A percentile compares a stretch with the other conserved stretches of the same genome.
Conservation (phyloP, 2,113 vertebrate species). For the Ochotona princeps region DNA sequence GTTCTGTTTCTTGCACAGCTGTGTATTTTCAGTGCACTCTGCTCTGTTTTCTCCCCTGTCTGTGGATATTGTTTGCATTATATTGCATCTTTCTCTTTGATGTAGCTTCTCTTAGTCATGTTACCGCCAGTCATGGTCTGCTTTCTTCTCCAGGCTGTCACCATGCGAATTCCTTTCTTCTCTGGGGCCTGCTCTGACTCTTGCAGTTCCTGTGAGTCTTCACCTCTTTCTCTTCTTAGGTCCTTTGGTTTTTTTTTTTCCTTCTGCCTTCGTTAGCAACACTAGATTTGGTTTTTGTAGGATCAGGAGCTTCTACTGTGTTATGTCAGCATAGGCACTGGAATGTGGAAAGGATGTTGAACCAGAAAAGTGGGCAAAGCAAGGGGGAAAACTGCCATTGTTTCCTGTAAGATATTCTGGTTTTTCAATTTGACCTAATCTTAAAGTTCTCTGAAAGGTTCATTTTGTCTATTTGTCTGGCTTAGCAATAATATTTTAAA, state of each 20-base stretch:
- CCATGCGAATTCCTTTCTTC: neutral
- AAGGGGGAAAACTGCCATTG: neutral
- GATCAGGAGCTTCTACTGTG: neutral
- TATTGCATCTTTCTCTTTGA: neutral
- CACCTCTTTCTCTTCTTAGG: neutral
- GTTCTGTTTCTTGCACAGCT: neutral
- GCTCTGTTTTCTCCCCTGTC: neutral
- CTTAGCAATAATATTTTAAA: neutral
- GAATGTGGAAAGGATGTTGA: neutral
- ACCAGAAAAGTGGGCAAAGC: neutral
- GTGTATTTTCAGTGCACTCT: neutral
- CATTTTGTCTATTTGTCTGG: neutral
- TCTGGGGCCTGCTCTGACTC: accelerated
- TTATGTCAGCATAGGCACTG: neutral
- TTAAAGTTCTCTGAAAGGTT: neutral
- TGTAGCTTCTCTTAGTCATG: neutral
- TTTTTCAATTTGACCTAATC: neutral
- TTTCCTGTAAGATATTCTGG: neutral
- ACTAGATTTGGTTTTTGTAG: neutral
- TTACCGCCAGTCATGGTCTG: accelerated
- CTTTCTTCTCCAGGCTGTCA: accelerated
- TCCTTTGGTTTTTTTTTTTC: neutral
- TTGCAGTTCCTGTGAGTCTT: neutral
- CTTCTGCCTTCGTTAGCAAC: neutral
- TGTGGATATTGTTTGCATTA: neutral